phyloP scores from a whole-genome alignment of 2,797 vertebrate genomes.

The Amniataba percoides region DNA sequence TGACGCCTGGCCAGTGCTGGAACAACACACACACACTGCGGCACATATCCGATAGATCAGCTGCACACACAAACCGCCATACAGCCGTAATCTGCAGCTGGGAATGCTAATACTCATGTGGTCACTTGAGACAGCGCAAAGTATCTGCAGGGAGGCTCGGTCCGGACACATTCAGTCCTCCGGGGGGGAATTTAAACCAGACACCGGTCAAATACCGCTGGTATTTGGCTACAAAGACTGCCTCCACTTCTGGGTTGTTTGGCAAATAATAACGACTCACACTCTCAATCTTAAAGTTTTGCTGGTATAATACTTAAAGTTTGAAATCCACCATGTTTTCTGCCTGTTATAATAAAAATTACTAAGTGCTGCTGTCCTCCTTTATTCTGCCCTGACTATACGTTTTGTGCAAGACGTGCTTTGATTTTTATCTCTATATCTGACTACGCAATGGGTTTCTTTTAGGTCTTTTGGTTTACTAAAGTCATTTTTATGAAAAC shows the following conservation, averaged over 20 bases:
- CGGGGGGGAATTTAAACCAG: constrained; percentile 6
- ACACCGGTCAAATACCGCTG: neutral
- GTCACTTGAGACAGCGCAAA: constrained; percentile 65
- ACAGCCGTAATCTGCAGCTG: constrained; percentile 63
- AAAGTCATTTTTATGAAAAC: neutral
- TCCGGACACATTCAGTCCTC: constrained; percentile 30
- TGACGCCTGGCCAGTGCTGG: constrained; percentile 41
- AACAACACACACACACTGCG: constrained; percentile 46
- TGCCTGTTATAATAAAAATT: neutral
- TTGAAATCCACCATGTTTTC: neutral
- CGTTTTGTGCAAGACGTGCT: neutral
- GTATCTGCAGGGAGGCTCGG: constrained; percentile 30
- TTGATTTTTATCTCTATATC: neutral
- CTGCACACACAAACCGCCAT: constrained; percentile 58
- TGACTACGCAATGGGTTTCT: neutral
- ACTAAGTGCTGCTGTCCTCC: neutral
- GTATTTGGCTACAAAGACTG: constrained; percentile 12
- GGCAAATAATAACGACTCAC: neutral
- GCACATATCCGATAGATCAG: constrained; percentile 51
- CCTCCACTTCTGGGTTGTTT: neutral
- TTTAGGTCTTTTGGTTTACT: neutral
- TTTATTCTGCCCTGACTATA: neutral
- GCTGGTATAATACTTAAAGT: neutral
- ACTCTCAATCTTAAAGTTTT: neutral
- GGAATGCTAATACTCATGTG: constrained; percentile 69